phyloP scores from a whole-genome alignment of 2,113 vertebrate species.

The Siniperca chuatsi region DNA sequence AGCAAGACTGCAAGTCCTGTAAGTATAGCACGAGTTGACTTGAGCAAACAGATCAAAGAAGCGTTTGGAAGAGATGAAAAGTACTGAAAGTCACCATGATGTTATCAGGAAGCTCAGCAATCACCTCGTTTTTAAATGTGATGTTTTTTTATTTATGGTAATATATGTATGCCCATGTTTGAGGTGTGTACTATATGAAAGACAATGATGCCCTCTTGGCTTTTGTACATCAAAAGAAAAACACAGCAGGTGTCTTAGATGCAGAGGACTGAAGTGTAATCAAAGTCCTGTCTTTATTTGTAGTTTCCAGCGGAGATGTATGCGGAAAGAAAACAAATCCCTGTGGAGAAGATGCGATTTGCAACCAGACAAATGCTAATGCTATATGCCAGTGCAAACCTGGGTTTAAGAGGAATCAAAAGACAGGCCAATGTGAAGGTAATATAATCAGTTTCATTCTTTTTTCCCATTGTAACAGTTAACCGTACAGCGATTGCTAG shows the following conservation, averaged over 20 bases:
- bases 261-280: slow-evolving; percentile 53
- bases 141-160: slow-evolving; percentile 73
- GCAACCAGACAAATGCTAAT: slow-evolving; percentile 92
- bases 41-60: slow-evolving; percentile 44
- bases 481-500: neutral
- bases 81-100: slow-evolving; percentile 15
- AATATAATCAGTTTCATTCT: slow-evolving; percentile 27
- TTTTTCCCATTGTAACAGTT: neutral
- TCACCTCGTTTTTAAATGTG: slow-evolving; percentile 37
- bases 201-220: slow-evolving; percentile 52
- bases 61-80: slow-evolving; percentile 50
- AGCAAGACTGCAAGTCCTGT: slow-evolving; percentile 93
- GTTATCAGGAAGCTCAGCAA: slow-evolving; percentile 22
- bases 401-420: slow-evolving; percentile 94
- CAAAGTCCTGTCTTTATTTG: slow-evolving; percentile 73
- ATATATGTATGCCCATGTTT: slow-evolving; percentile 62
- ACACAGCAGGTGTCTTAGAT: slow-evolving; percentile 65
- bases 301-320: slow-evolving; percentile 89
- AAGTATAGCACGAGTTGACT: slow-evolving; percentile 71
- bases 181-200: slow-evolving; percentile 53
- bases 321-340: slow-evolving; percentile 93
- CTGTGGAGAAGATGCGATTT: slow-evolving; percentile 95
- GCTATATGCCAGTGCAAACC: slow-evolving; percentile 93
- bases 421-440: slow-evolving; percentile 94
- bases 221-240: slow-evolving; percentile 70